Conservation (phyloP, 2,113 vertebrate species). For the Rousettus leschenaultii region DNA sequence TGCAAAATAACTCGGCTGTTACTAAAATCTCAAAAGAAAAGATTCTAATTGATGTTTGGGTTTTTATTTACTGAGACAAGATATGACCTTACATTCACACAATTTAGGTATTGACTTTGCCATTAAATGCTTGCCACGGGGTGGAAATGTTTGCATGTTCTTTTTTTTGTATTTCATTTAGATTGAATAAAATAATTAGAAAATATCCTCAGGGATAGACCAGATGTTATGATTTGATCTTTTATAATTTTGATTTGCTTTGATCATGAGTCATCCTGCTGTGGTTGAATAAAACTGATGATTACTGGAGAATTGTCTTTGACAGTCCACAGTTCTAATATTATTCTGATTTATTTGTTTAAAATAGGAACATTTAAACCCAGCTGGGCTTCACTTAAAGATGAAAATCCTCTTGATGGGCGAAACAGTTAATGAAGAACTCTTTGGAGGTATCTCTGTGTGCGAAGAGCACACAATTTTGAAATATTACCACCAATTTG, state of each 20-base stretch:
- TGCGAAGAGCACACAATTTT: neutral
- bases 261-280: slow-evolving; percentile 48
- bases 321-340: slow-evolving; percentile 53
- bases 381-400: slow-evolving; percentile 89
- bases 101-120: slow-evolving; percentile 28
- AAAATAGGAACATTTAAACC: slow-evolving; percentile 85
- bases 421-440: slow-evolving; percentile 80
- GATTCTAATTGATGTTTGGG: neutral
- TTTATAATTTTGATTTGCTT: slow-evolving; percentile 55
- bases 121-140: slow-evolving; percentile 25
- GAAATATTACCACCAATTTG: slow-evolving; percentile 41
- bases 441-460: slow-evolving; percentile 84
- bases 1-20: neutral
- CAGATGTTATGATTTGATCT: slow-evolving; percentile 34
- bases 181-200: slow-evolving; percentile 42
- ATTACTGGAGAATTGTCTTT: slow-evolving; percentile 65
- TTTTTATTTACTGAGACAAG: slow-evolving; percentile 26
- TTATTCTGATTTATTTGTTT: slow-evolving; percentile 68
- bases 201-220: neutral
- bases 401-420: slow-evolving; percentile 89
- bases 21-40: slow-evolving; percentile 32
- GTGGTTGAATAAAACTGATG: slow-evolving; percentile 31
- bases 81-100: neutral
- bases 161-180: slow-evolving; percentile 53
- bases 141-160: slow-evolving; percentile 24